Conservation (phyloP, 2,888 invertebrate genomes). For the Acronicta psi region DNA sequence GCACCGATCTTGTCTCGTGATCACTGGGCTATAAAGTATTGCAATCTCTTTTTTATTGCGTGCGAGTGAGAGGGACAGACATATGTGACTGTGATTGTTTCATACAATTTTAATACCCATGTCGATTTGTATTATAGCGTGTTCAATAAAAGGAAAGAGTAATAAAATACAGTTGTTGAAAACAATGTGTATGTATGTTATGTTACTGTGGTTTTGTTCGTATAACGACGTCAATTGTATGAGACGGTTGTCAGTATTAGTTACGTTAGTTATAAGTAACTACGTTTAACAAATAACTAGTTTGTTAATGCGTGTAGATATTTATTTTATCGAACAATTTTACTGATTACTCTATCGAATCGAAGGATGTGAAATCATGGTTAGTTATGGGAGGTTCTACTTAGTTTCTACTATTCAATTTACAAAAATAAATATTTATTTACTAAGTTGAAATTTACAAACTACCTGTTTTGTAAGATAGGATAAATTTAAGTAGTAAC, state of each 20-base stretch:
- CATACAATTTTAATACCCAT: constrained; percentile 73
- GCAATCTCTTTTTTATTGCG: constrained; percentile 51
- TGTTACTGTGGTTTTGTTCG: constrained; percentile 65
- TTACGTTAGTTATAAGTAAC: too few species aligned
- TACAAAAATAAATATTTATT: too few species aligned
- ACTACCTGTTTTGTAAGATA: too few species aligned
- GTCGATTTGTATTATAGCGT: constrained; percentile 75
- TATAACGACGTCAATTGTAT: constrained; percentile 41
- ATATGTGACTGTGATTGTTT: constrained; percentile 66
- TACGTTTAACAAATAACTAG: constrained; percentile 19
- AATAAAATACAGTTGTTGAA: constrained; percentile 66
- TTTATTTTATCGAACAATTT: constrained; percentile 1
- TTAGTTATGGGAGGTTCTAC: background rate
- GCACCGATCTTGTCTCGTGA: constrained; percentile 71
- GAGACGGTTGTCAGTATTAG: constrained; percentile 34
- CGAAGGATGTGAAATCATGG: constrained; percentile 1
- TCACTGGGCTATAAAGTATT: constrained; percentile 72
- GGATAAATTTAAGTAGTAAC: too few species aligned
- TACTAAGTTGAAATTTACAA: too few species aligned
- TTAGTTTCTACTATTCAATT: too few species aligned
- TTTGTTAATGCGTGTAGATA: background rate
- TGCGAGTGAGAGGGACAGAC: constrained; percentile 60
- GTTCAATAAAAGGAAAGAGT: constrained; percentile 64
- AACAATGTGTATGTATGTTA: constrained; percentile 62
- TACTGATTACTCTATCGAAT: background rate